phyloP scores from a whole-genome alignment of 2,888 invertebrate species.

The Phengaris arion region DNA sequence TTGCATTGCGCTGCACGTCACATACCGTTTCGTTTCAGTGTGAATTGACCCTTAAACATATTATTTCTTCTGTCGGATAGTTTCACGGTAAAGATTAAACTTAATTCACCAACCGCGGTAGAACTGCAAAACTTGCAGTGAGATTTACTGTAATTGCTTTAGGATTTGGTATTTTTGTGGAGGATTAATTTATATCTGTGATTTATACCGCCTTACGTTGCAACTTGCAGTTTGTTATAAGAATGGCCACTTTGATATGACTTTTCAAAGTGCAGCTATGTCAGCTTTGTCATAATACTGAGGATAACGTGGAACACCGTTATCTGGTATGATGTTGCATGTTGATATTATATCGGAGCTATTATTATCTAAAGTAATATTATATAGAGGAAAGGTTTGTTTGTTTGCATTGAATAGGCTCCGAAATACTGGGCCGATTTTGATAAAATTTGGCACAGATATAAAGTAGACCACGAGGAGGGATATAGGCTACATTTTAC shows the following conservation, averaged over 20 bases:
- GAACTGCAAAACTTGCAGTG: conserved; percentile 6
- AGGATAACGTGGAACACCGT: not conserved
- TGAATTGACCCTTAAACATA: not conserved
- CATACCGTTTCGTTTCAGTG: no score
- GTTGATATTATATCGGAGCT: no score
- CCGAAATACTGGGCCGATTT: no score
- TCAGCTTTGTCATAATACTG: no score
- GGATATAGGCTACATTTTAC: no score
- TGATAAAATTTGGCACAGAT: no score
- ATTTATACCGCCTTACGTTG: conserved; percentile 5
- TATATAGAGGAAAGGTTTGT: no score
- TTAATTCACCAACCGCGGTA: not conserved
- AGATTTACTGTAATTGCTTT: conserved; percentile 20
- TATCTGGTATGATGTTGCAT: not conserved
- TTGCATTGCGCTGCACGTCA: no score
- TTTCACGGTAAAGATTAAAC: not conserved
- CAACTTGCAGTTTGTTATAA: not conserved
- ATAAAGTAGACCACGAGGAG: no score
- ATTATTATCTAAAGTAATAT: no score
- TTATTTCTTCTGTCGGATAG: not conserved
- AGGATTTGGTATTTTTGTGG: conserved; percentile 13
- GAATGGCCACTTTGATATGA: conserved; percentile 11
- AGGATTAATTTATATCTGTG: not conserved
- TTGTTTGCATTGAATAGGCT: no score
- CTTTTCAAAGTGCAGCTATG: not conserved